These are phyloP conservation scores for Colletes gigas DNA, from an alignment of 1,140 invertebrate genomes.

Conservation along the genomic window DNA sequence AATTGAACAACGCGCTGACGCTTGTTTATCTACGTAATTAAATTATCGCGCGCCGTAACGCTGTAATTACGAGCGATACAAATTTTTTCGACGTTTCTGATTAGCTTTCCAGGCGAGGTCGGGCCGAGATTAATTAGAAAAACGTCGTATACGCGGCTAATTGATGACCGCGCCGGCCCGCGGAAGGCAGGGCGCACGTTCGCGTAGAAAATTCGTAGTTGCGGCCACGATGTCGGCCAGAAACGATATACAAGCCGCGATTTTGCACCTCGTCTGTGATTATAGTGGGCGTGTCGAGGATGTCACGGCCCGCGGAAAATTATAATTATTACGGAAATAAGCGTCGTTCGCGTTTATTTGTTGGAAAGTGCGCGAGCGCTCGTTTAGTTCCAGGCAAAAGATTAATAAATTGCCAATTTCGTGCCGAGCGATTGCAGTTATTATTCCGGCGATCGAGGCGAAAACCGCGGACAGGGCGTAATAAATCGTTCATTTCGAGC, in stretches of 20 bases:
- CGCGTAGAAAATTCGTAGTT: constrained; percentile 37
- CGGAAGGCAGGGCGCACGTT: constrained; percentile 6
- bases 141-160: constrained; percentile 40
- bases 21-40: constrained; percentile 9
- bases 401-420: constrained; percentile 62
- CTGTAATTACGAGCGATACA: constrained; percentile 9
- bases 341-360: constrained; percentile 52
- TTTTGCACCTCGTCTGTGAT: constrained; percentile 52
- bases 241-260: constrained; percentile 41
- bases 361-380: constrained; percentile 50
- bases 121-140: constrained; percentile 20
- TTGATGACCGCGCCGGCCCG: constrained; percentile 17
- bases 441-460: constrained; percentile 32
- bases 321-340: constrained; percentile 62
- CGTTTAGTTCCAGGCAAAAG: not conserved
- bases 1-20: not conserved
- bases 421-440: constrained; percentile 51
- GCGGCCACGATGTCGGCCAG: not conserved
- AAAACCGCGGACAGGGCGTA: constrained; percentile 11
- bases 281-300: constrained; percentile 53
- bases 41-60: constrained; percentile 18
- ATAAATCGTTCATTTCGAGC: constrained; percentile 4
- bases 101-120: not conserved
- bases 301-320: constrained; percentile 56
- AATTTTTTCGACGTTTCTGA: constrained; percentile 14